Conservation (phyloP, 2,797 vertebrate species). For the Otus scops region DNA sequence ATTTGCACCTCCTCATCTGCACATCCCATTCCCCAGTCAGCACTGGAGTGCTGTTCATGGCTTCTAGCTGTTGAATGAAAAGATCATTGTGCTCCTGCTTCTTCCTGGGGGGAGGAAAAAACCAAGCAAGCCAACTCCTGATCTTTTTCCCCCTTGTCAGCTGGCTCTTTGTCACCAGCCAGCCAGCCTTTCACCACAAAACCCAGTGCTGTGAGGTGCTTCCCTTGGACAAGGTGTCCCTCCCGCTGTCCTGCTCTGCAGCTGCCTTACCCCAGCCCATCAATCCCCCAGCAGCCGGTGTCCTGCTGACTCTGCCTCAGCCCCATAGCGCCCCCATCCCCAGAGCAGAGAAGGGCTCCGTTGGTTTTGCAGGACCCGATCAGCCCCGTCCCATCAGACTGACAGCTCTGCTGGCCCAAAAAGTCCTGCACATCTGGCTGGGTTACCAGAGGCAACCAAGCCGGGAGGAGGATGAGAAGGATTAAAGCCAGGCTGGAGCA, state of each 20-base stretch:
- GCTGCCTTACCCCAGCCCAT: not conserved
- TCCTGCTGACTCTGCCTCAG: not conserved
- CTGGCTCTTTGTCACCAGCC: not conserved
- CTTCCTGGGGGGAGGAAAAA: not conserved
- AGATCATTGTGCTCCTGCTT: accelerated
- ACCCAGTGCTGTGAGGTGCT: accelerated
- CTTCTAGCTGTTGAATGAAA: not conserved
- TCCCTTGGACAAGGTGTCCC: not conserved
- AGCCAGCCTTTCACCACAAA: not conserved
- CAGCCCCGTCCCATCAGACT: accelerated
- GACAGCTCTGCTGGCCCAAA: not conserved
- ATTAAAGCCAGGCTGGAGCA: not conserved
- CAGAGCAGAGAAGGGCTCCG: not conserved
- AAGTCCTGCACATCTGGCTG: not conserved
- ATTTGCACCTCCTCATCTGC: not conserved
- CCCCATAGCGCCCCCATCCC: no score
- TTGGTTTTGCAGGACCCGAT: not conserved
- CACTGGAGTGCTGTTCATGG: not conserved
- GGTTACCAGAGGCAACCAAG: not conserved
- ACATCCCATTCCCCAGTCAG: accelerated
- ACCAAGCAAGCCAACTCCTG: accelerated
- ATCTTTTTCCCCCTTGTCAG: not conserved
- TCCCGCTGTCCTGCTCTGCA: accelerated
- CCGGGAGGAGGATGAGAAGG: accelerated
- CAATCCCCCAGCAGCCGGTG: not conserved